These are phyloP conservation scores for Noctuana brunneofusca DNA, from an alignment of 2,888 invertebrate species.

Conservation along the genomic window DNA sequence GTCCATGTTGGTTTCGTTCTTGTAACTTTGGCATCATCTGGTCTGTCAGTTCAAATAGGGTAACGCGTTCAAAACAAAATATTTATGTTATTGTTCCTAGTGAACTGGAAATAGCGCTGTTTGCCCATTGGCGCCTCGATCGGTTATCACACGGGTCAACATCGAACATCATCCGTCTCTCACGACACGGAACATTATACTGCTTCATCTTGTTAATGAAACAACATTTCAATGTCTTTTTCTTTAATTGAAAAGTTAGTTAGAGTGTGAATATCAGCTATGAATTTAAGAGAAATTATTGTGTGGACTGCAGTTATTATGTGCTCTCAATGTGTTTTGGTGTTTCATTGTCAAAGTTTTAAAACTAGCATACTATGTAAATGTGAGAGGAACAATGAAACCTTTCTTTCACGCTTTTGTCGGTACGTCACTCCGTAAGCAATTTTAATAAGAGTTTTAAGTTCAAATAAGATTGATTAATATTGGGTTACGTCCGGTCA, in stretches of 20 bases:
- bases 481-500: too few relatives aligned
- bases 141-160: constrained; percentile 44
- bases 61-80: constrained; percentile 19
- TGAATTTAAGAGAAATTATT: constrained; percentile 32
- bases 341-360: not conserved
- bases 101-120: constrained; percentile 26
- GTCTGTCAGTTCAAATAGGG: not conserved
- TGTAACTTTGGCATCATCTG: not conserved
- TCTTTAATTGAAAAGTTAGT: constrained; percentile 6
- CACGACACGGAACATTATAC: constrained; percentile 18
- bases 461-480: too few relatives aligned
- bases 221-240: constrained; percentile 29
- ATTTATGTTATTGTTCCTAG: constrained; percentile 27
- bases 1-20: not conserved
- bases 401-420: constrained; percentile 7
- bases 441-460: not conserved
- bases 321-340: constrained; percentile 35
- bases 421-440: constrained; percentile 9
- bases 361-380: not conserved
- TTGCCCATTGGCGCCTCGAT: constrained; percentile 32
- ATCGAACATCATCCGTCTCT: constrained; percentile 35
- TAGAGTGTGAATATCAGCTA: constrained; percentile 21
- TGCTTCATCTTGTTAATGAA: constrained; percentile 21
- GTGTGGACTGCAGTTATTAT: constrained; percentile 36
- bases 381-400: constrained; percentile 14